Evolutionary conservation across 2,113 vertebrate genomes (phyloP).

Genomic region (Cyprinodon variegatus): DNA sequence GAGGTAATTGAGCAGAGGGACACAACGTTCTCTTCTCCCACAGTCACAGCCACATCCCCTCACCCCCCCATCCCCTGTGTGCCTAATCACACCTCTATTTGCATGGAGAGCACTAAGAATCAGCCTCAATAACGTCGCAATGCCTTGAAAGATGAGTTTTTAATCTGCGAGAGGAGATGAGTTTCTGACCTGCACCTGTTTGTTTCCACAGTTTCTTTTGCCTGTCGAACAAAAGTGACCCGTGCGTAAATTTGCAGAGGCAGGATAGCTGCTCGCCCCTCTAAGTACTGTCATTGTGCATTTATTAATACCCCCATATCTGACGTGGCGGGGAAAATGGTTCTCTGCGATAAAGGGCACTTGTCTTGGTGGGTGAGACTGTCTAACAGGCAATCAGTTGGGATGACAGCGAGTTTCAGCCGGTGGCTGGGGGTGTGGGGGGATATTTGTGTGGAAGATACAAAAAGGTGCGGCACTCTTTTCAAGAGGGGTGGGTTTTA

Average conservation of each 20-base stretch:
- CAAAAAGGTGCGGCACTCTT: slow-evolving; percentile 40
- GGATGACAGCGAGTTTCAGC: slow-evolving; percentile 79
- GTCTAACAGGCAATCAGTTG: slow-evolving; percentile 85
- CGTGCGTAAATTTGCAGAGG: slow-evolving; percentile 87
- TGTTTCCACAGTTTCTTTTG: slow-evolving; percentile 67
- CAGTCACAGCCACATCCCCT: slow-evolving; percentile 50
- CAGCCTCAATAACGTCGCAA: slow-evolving; percentile 84
- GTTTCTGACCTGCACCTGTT: slow-evolving; percentile 87
- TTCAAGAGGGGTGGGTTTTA: slow-evolving; percentile 73
- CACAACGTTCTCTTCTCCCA: slow-evolving; percentile 81
- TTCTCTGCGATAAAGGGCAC: slow-evolving; percentile 72
- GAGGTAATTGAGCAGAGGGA: slow-evolving; percentile 84
- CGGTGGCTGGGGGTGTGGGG: slow-evolving; percentile 13
- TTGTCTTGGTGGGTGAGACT: slow-evolving; percentile 83
- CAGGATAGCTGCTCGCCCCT: slow-evolving; percentile 77
- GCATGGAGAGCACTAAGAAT: slow-evolving; percentile 82
- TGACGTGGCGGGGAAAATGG: slow-evolving; percentile 82
- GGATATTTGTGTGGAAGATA: slow-evolving; percentile 32
- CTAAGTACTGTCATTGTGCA: slow-evolving; percentile 81
- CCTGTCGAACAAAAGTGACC: slow-evolving; percentile 81
- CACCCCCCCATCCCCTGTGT: slow-evolving; percentile 54
- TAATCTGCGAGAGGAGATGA: slow-evolving; percentile 93
- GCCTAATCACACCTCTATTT: slow-evolving; percentile 88
- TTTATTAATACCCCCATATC: slow-evolving; percentile 88
- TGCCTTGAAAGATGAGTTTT: slow-evolving; percentile 92